Evolutionary conservation across 2,888 invertebrate genomes (phyloP).

Genomic region (Drosophila putrida): DNA sequence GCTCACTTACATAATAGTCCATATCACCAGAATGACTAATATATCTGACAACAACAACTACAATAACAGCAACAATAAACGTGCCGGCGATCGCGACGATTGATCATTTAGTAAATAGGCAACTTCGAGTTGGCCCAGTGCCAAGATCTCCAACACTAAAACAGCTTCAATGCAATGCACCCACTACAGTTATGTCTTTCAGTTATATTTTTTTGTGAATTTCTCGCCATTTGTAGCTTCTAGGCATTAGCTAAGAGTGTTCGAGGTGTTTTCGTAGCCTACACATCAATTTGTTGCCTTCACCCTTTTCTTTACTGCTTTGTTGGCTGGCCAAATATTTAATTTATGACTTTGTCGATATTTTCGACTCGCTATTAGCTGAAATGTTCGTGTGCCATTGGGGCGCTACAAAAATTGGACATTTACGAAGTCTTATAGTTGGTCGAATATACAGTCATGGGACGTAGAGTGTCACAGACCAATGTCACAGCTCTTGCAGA

Average conservation of each 20-base stretch:
- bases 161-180: slow-evolving; percentile 9
- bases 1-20: slow-evolving; percentile 64
- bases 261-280: slow-evolving; percentile 68
- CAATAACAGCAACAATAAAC: slow-evolving; percentile 48
- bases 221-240: slow-evolving; percentile 51
- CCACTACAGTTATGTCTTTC: slow-evolving; percentile 27
- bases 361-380: slow-evolving; percentile 53
- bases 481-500: no score
- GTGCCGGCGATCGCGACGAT: slow-evolving; percentile 80
- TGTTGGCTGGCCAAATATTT: slow-evolving; percentile 74
- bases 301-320: slow-evolving; percentile 42
- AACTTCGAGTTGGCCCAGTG: slow-evolving; percentile 34
- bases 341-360: slow-evolving; percentile 84
- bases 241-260: slow-evolving; percentile 51
- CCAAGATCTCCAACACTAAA: slow-evolving; percentile 7
- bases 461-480: no score
- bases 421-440: slow-evolving; percentile 23
- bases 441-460: background rate
- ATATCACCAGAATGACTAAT: slow-evolving; percentile 61
- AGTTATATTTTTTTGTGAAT: slow-evolving; percentile 29
- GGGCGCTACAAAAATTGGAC: slow-evolving; percentile 35
- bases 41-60: slow-evolving; percentile 37
- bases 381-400: slow-evolving; percentile 72
- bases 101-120: slow-evolving; percentile 74
- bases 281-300: slow-evolving; percentile 61